Conservation (phyloP, 2,113 vertebrate species). For the Hypomesus transpacificus region DNA sequence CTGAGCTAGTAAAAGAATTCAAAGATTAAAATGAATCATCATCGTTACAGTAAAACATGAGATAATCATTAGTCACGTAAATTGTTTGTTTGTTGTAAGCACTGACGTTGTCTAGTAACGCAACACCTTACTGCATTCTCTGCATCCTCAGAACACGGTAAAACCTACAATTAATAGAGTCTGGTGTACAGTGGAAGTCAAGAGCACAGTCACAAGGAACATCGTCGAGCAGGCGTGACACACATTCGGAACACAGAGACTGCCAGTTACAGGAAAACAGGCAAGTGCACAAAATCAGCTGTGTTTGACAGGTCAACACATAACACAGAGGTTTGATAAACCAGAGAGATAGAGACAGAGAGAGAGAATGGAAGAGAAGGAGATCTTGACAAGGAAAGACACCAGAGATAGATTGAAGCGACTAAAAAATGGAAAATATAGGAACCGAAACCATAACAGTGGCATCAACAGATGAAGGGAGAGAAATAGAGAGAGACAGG, state of each 20-base stretch:
- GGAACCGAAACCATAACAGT: constrained; percentile 32
- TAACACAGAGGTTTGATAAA: constrained; percentile 18
- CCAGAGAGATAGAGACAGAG: constrained; percentile 10
- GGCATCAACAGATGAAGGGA: constrained; percentile 40
- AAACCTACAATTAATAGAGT: too few species aligned
- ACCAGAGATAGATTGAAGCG: constrained; percentile 49
- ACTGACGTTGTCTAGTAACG: neutral
- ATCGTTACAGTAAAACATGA: constrained; percentile 18
- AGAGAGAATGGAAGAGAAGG: neutral
- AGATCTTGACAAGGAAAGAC: constrained; percentile 35
- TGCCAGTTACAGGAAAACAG: neutral
- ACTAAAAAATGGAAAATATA: constrained; percentile 16
- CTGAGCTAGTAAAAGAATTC: constrained; percentile 20
- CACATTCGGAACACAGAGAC: neutral
- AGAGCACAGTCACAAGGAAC: too few species aligned
- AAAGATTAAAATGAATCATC: constrained; percentile 8
- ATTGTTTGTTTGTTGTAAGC: neutral
- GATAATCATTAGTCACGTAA: neutral
- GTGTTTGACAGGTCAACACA: constrained; percentile 22
- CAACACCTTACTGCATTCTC: constrained; percentile 14
- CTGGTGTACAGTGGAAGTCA: too few species aligned
- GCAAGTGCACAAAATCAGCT: constrained; percentile 4
- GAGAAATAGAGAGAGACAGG: constrained; percentile 52
- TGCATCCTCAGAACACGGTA: too few species aligned
- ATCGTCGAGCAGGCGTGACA: neutral